phyloP scores from a whole-genome alignment of 2,888 invertebrate species.

The Strigamia transsilvanica region DNA sequence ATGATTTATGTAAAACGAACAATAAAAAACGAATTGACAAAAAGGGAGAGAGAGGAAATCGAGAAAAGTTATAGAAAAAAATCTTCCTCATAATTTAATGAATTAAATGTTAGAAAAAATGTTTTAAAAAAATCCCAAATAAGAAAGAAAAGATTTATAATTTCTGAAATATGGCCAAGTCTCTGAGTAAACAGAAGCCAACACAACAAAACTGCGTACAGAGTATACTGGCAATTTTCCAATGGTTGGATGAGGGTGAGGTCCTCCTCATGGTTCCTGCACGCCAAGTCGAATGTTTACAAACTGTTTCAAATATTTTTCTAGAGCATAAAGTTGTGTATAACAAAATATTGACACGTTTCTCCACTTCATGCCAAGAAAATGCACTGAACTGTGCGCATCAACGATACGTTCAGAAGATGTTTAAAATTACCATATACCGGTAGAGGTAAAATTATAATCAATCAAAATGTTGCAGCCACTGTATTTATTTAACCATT shows the following conservation, averaged over 20 bases:
- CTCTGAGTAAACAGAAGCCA: conserved; percentile 37
- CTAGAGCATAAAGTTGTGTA: conserved; percentile 5
- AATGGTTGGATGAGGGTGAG: conserved; percentile 22
- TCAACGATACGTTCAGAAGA: neutral
- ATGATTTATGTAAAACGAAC: conserved; percentile 15
- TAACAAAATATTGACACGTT: conserved; percentile 19
- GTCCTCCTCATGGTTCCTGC: conserved; percentile 32
- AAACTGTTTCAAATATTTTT: conserved; percentile 45
- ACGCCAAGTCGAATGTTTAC: conserved; percentile 42
- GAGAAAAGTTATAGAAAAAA: neutral
- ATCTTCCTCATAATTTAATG: conserved; percentile 17
- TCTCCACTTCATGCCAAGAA: neutral
- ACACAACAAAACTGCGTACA: conserved; percentile 46
- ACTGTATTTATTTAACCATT: neutral
- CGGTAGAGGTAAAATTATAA: too few species aligned
- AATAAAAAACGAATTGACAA: neutral
- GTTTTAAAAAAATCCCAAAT: conserved; percentile 24
- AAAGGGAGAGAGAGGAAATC: neutral
- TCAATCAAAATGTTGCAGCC: too few species aligned
- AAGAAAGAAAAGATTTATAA: conserved; percentile 46
- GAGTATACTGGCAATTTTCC: conserved; percentile 30
- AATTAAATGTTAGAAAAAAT: conserved; percentile 22
- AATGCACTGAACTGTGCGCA: neutral
- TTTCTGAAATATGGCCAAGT: conserved; percentile 45
- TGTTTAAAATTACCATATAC: neutral